Conservation (phyloP, 2,888 invertebrate genomes). For the Leptopilina drosophilae region DNA sequence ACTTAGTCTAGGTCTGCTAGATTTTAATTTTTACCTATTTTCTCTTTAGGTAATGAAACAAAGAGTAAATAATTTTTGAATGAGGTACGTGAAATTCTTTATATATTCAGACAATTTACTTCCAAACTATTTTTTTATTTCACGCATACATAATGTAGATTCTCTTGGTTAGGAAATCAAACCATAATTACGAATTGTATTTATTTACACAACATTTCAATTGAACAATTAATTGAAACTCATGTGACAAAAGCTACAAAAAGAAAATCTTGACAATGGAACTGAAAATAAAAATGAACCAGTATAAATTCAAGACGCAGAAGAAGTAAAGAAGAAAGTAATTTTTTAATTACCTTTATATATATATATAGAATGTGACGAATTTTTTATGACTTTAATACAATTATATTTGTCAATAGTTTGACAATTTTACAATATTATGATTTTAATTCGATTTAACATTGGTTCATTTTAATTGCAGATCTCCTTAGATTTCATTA, state of each 20-base stretch:
- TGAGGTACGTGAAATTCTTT: neutral
- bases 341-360: neutral
- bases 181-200: neutral
- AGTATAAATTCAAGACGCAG: too few species aligned
- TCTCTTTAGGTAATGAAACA: neutral
- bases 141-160: neutral
- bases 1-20: neutral
- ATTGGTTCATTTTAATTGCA: constrained; percentile 19
- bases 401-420: neutral
- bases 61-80: constrained; percentile 6
- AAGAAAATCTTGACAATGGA: neutral
- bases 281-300: constrained; percentile 13
- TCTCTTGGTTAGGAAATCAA: neutral
- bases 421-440: neutral
- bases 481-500: neutral
- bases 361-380: neutral
- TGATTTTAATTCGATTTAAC: neutral
- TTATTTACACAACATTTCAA: constrained; percentile 1
- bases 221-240: neutral
- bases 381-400: neutral
- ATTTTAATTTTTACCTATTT: constrained; percentile 30
- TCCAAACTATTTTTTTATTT: constrained; percentile 21
- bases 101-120: constrained; percentile 31
- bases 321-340: too few species aligned
- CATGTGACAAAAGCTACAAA: neutral